Evolutionary conservation across 2,888 invertebrate species (phyloP), one percentile per base, ranked within the genome.

Genomic region (Alloscopus bannaensis): DNA sequence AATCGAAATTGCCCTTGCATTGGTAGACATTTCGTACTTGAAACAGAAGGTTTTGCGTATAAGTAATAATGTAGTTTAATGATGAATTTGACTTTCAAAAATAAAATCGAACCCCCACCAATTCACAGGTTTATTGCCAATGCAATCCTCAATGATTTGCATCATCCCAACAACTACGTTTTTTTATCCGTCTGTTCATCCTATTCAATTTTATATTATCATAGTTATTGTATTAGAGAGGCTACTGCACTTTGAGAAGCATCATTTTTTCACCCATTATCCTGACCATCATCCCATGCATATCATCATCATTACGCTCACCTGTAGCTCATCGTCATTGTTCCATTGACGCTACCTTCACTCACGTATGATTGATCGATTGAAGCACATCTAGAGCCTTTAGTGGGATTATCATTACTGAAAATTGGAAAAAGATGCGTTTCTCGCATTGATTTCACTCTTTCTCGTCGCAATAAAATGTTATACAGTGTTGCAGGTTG

Each of bases 331-430:
- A 52, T 22, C 8, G 36, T 36, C 36, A 13, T 6, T 47, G 47
- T 47, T 8, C 36, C 13, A 36, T 36, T 36, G 36, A 36, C 13
- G 45, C 45, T 16, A 6, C 16, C 31, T 59, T n/a, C 31, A 18
- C 3, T 6, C 20, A 70, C 31, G 52, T 47, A 29, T 50, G 76
- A 76, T 69, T 47, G 76, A 69, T 69, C 20, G 76, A 76, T 60
- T 50, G 69, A 69, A 42, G n/a, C 31, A 42, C 52, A 28, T 36
- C 22, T 18, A 47, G 47, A 55, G 31, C 52, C 28, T 69, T 69
- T 76, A 76, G 52, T 62, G 28, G 64, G n/a, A n/a, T n/a, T 57
- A 22, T 77, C 69, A 77, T 70, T 70, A 77, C 47, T 31, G 36
- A 62, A 77, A 69, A 64, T 77, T 60, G 62, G 52, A 76, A 68